Conservation (phyloP, 2,113 vertebrate species). For the Paraplagusia blochii region DNA sequence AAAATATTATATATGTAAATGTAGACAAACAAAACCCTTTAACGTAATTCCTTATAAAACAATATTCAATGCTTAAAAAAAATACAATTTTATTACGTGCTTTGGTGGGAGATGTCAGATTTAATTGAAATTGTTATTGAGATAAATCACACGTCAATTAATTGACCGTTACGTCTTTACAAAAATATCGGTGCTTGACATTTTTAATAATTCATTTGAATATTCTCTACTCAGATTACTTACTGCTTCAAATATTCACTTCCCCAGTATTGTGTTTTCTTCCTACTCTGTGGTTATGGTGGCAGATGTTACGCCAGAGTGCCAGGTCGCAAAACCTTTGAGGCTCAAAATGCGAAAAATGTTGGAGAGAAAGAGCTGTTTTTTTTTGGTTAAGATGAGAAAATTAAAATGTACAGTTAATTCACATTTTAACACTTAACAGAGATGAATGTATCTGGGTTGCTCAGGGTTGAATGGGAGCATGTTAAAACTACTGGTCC, state of each 20-base stretch:
- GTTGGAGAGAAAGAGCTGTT: background rate
- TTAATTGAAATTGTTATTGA: constrained; percentile 23
- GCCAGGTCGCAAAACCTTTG: constrained; percentile 3
- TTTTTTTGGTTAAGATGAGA: constrained; percentile 38
- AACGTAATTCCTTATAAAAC: background rate
- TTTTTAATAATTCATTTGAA: constrained; percentile 8
- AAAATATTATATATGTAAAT: constrained; percentile 16
- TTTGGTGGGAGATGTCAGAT: constrained; percentile 63
- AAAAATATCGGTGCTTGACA: constrained; percentile 15
- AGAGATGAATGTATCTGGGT: constrained; percentile 91
- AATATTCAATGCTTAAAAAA: no score
- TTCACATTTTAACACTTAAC: constrained; percentile 78
- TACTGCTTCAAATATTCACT: background rate
- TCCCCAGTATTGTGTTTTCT: background rate
- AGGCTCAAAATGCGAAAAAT: constrained; percentile 1
- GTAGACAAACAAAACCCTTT: constrained; percentile 1
- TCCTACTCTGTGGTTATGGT: background rate
- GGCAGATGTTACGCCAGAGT: constrained; percentile 1
- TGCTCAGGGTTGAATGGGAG: constrained; percentile 89
- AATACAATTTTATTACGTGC: constrained; percentile 47
- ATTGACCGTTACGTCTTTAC: constrained; percentile 29
- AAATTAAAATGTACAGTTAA: constrained; percentile 61
- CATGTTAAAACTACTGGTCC: constrained; percentile 81
- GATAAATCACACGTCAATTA: constrained; percentile 38
- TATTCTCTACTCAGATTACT: background rate